Conservation (phyloP, 2,888 invertebrate species). For the Diplazon laetatorius region DNA sequence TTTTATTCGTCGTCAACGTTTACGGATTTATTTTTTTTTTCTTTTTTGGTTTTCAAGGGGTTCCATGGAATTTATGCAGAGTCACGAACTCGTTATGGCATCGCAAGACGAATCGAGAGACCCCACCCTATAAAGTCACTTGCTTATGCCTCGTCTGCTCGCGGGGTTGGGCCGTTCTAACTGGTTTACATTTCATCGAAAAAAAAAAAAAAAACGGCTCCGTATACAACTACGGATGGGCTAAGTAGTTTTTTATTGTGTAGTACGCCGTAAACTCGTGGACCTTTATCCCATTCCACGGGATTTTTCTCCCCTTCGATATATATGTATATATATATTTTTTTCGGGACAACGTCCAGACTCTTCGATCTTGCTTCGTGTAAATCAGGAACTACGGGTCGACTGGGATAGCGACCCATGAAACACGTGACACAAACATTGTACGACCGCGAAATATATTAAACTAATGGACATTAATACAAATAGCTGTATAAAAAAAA, state of each 20-base stretch:
- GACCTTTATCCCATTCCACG: conserved; percentile 35
- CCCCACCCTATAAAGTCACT: conserved; percentile 77
- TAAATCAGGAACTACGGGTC: conserved; percentile 60
- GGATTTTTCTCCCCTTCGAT: conserved; percentile 33
- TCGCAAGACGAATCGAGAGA: conserved; percentile 78
- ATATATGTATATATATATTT: too few relatives aligned
- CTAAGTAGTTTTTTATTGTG: conserved; percentile 26
- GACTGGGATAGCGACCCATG: conserved; percentile 30
- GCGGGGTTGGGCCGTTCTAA: conserved; percentile 72
- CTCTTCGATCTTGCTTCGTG: conserved; percentile 48
- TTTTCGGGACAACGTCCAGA: conserved; percentile 18
- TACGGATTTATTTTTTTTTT: too few relatives aligned
- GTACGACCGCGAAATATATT: conserved; percentile 44
- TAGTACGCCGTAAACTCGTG: neutral
- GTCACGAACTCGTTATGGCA: conserved; percentile 82
- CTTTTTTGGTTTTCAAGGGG: conserved; percentile 69
- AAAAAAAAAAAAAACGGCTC: too few relatives aligned
- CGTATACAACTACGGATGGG: conserved; percentile 6
- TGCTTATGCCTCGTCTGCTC: conserved; percentile 69
- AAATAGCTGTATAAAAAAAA: conserved; percentile 44
- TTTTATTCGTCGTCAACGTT: conserved; percentile 28
- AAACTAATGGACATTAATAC: conserved; percentile 51
- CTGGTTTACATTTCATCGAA: conserved; percentile 79
- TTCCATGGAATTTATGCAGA: conserved; percentile 80
- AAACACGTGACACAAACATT: conserved; percentile 36